Percentiles rank a stretch among this genome's conserved stretches.
Conservation (phyloP, 2,888 invertebrate genomes). For the Scaptomyza polygonia region DNA sequence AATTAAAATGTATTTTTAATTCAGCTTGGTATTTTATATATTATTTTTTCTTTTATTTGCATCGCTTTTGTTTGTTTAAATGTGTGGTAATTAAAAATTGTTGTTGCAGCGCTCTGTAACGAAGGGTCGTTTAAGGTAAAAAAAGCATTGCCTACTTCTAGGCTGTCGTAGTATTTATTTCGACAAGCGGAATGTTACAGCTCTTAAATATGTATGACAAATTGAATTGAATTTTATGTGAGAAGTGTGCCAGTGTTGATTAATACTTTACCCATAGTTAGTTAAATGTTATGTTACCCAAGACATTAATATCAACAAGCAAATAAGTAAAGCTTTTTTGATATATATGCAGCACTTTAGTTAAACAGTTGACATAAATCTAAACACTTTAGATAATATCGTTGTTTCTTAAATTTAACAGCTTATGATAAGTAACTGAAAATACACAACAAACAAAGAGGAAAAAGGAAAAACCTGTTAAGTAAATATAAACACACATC, state of each 20-base stretch:
- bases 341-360: neutral
- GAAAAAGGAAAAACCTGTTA: neutral
- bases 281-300: neutral
- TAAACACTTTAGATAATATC: slow-evolving; percentile 1
- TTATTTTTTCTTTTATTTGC: slow-evolving; percentile 3
- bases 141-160: too few relatives aligned
- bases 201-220: too few relatives aligned
- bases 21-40: slow-evolving; percentile 13
- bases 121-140: too few relatives aligned
- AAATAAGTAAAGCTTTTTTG: neutral
- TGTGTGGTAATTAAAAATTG: slow-evolving; percentile 67
- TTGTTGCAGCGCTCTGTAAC: slow-evolving; percentile 5
- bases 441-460: neutral
- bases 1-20: slow-evolving; percentile 56
- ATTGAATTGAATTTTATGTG: too few relatives aligned
- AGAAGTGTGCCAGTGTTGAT: neutral
- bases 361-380: neutral
- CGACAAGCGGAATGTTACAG: too few relatives aligned
- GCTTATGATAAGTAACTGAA: slow-evolving; percentile 28
- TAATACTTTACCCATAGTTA: neutral
- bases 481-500: neutral
- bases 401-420: slow-evolving; percentile 20
- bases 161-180: too few relatives aligned
- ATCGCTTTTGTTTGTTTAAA: slow-evolving; percentile 63
- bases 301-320: neutral